A percentile compares a stretch with the other conserved stretches of the same genome.
phyloP scores from a whole-genome alignment of 2,888 invertebrate genomes.

The Odontothrips loti region DNA sequence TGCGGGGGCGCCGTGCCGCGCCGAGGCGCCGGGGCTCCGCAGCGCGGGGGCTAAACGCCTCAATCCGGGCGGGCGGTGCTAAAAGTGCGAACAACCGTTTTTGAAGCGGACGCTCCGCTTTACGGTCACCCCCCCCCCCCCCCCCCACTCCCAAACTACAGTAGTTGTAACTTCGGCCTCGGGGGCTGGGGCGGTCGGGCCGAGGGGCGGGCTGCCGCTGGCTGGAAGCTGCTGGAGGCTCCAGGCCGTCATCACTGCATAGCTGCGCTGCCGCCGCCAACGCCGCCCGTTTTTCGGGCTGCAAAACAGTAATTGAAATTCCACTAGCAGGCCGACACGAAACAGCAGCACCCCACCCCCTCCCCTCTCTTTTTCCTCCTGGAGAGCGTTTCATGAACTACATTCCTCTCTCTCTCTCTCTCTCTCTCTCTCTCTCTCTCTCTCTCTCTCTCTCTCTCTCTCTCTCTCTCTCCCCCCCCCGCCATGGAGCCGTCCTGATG shows the following conservation, averaged over 20 bases:
- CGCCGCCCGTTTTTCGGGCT: not conserved
- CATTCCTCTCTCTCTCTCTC: too few relatives aligned
- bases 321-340: slow-evolving; percentile 10
- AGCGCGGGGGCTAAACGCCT: too few relatives aligned
- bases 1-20: not conserved
- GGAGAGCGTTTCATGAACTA: too few relatives aligned
- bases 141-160: too few relatives aligned
- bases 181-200: not conserved
- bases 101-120: too few relatives aligned
- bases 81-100: too few relatives aligned
- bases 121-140: too few relatives aligned
- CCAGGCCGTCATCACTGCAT: not conserved
- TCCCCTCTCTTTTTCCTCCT: not conserved
- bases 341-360: not conserved
- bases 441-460: too few relatives aligned
- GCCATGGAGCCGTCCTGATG: too few relatives aligned
- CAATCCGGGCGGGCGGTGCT: too few relatives aligned
- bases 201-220: not conserved
- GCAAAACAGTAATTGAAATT: slow-evolving; percentile 27
- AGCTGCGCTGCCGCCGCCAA: not conserved
- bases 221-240: not conserved
- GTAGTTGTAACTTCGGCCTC: not conserved
- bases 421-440: too few relatives aligned
- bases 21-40: not conserved
- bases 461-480: too few relatives aligned